Percentiles rank a stretch among this genome's conserved stretches.
These are phyloP conservation scores for Xyliphius kryptos DNA, from an alignment of 2,113 vertebrate genomes.

Conservation along the genomic window DNA sequence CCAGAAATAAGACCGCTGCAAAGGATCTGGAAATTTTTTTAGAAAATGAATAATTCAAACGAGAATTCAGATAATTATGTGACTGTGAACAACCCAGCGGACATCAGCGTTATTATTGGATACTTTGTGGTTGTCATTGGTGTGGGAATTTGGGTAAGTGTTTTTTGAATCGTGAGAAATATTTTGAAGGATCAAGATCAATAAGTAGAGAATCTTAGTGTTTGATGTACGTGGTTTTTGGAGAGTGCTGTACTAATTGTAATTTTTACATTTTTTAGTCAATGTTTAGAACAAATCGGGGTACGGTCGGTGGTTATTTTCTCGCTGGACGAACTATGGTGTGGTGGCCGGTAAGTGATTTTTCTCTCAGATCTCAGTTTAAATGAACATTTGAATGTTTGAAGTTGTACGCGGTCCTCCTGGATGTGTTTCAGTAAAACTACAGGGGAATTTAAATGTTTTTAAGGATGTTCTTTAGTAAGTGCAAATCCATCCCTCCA, in stretches of 20 bases:
- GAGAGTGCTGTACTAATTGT: not conserved
- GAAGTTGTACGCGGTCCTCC: too few species aligned
- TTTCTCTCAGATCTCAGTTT: not conserved
- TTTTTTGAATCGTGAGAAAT: not conserved
- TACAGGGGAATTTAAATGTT: too few species aligned
- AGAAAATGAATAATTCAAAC: constrained; percentile 9
- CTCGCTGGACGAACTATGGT: constrained; percentile 79
- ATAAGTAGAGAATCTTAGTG: too few species aligned
- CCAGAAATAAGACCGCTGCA: not conserved
- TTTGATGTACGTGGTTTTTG: not conserved
- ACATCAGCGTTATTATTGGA: constrained; percentile 68
- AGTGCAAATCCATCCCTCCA: too few species aligned
- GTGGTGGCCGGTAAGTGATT: constrained; percentile 78
- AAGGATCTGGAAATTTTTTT: not conserved
- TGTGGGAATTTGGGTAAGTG: constrained; percentile 79
- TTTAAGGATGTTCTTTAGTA: too few species aligned
- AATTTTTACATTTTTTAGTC: constrained; percentile 53
- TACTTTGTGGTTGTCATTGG: constrained; percentile 75
- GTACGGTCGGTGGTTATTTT: constrained; percentile 79
- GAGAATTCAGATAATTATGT: constrained; percentile 16
- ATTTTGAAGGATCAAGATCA: too few species aligned
- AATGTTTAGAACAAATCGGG: constrained; percentile 74
- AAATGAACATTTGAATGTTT: not conserved
- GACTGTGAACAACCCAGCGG: constrained; percentile 70
- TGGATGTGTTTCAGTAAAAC: too few species aligned